Percentiles rank a stretch among this genome's conserved stretches.
Conservation (phyloP, 2,888 invertebrate species). For the Oxyscelio sp. region DNA sequence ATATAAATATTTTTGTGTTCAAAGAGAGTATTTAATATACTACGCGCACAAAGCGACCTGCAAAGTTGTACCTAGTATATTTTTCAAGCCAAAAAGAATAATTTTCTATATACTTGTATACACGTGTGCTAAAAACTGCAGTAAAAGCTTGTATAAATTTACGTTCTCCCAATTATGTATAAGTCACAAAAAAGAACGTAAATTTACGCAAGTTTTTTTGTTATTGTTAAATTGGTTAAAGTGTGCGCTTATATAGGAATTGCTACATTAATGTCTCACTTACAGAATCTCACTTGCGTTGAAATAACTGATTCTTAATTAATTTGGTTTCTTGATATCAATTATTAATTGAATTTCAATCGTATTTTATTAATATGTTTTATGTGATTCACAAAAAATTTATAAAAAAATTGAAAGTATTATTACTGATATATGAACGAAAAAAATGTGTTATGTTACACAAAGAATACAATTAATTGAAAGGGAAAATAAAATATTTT, state of each 20-base stretch:
- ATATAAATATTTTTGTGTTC: slow-evolving; percentile 64
- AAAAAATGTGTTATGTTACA: too few relatives aligned
- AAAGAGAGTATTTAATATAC: slow-evolving; percentile 71
- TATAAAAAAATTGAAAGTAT: too few relatives aligned
- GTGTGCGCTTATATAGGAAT: slow-evolving; percentile 43
- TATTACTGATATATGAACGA: too few relatives aligned
- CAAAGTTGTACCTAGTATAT: slow-evolving; percentile 61
- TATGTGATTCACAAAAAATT: too few relatives aligned
- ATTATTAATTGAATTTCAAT: too few relatives aligned
- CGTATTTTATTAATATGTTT: too few relatives aligned
- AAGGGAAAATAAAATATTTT: too few relatives aligned
- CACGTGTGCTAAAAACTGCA: slow-evolving; percentile 8
- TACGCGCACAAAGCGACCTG: slow-evolving; percentile 74
- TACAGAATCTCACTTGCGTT: neutral
- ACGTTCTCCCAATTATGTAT: neutral
- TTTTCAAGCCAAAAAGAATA: slow-evolving; percentile 36
- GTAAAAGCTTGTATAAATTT: neutral
- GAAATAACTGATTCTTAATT: neutral
- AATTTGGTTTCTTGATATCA: too few relatives aligned
- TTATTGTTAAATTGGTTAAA: slow-evolving; percentile 17
- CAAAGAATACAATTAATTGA: too few relatives aligned
- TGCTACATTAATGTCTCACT: slow-evolving; percentile 14
- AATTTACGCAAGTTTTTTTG: slow-evolving; percentile 8
- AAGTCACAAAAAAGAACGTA: neutral
- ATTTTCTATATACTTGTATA: slow-evolving; percentile 47